Evolutionary conservation across 23 tunicate genomes (phyloP), one percentile per base, ranked within the genome.

Genomic region (Diplosoma virens): DNA sequence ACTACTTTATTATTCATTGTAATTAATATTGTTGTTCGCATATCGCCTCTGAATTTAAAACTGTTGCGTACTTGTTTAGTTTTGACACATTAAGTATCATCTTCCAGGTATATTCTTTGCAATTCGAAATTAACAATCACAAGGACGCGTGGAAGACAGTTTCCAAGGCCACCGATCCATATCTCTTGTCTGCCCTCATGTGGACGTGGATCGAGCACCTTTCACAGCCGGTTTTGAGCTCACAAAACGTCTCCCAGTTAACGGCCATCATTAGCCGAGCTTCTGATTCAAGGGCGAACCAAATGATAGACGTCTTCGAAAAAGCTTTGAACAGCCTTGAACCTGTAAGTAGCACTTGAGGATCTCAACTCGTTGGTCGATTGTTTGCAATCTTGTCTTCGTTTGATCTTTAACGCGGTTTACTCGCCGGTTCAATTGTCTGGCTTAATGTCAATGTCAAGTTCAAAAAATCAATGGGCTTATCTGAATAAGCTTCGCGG

Each of bases 191-290:
- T 2, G 67, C 83, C 18, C 82, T 92, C 47, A 92, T 92, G 97
- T 92, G 97, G 97, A 85, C 97, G 29, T 92, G 97, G 97, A 55
- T 92, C 23, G 97, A 92, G 46, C 97, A 92, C 47, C 77, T 92
- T 17, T 67, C 82, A 21, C 77, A 80, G 30, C 92, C 97, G 37
- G 45, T 92, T 30, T 25, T 92, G 63, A 27, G 81, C 0, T 11
- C 22, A 2, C 30, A 26, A 3, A 25, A 69, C 24, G 26, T 69
- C 6, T 20, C 25, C 7, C 71, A 80, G 53, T 25, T 80, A 20
- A 33, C 69, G 47, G 3, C 50, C 52, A 37, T 67, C 3, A 67
- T 67, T 26, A 21, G 36, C 22, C 17, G 52, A 34, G 50, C 50
- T 3, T 35, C 74, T 3, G 28, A 50, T 34, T 11, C 52, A 2